Evolutionary conservation across 2,888 invertebrate species (phyloP).

Genomic region (Malthinus seriepunctatus): DNA sequence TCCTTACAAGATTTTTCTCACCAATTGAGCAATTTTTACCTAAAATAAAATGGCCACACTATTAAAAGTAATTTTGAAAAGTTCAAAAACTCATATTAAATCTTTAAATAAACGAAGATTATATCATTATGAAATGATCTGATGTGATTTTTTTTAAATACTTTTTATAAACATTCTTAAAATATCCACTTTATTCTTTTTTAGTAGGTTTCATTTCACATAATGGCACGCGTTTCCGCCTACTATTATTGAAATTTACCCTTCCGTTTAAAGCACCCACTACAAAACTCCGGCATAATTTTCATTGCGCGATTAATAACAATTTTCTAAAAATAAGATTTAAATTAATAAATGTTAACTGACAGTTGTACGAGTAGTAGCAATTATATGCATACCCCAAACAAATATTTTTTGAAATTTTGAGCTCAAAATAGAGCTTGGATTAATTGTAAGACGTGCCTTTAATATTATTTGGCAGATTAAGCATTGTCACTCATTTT

Average conservation of each 20-base stretch:
- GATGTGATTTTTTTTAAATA: background rate
- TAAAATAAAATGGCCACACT: too few species aligned
- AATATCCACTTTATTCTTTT: background rate
- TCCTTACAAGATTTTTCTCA: too few species aligned
- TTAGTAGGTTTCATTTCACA: conserved; percentile 1
- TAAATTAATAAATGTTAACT: conserved; percentile 3
- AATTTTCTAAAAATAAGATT: conserved; percentile 10
- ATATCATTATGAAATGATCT: conserved; percentile 1
- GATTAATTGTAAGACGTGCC: conserved; percentile 25
- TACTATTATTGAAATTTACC: conserved; percentile 7
- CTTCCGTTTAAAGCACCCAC: background rate
- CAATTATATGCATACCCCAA: conserved; percentile 33
- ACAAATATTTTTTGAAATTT: conserved; percentile 21
- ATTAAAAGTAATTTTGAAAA: too few species aligned
- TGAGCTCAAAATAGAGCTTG: conserved; percentile 24
- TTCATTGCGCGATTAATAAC: conserved; percentile 3
- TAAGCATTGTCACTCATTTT: conserved; percentile 17
- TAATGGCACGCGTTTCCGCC: conserved; percentile 2
- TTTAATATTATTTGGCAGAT: conserved; percentile 15
- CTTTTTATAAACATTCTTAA: background rate
- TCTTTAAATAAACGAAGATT: conserved; percentile 6
- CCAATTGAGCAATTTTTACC: too few species aligned
- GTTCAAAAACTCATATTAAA: background rate
- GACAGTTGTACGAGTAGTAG: conserved; percentile 24
- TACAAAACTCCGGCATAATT: background rate